Evolutionary conservation across 2,888 invertebrate species (phyloP).

Genomic region (Adela reaumurella): DNA sequence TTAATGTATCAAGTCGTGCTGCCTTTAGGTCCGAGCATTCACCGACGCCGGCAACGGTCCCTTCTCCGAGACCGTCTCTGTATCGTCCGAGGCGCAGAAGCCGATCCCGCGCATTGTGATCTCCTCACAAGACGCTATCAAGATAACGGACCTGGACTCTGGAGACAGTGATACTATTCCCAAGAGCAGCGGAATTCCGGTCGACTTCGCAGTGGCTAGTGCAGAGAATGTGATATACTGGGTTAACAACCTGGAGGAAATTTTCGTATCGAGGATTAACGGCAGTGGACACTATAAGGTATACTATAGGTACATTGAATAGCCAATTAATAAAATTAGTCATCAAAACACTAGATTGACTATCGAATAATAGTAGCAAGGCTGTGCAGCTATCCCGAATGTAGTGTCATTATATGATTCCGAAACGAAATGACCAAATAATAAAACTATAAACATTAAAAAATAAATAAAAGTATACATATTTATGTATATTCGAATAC

Average conservation of each 20-base stretch:
- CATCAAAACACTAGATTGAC: too few species aligned
- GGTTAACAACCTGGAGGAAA: conserved; percentile 74
- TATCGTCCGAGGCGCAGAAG: conserved; percentile 63
- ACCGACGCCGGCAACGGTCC: conserved; percentile 76
- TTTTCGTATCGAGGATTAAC: conserved; percentile 60
- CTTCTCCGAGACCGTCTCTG: conserved; percentile 60
- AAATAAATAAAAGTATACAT: too few species aligned
- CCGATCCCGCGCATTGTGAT: conserved; percentile 78
- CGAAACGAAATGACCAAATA: too few species aligned
- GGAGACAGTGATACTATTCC: conserved; percentile 58
- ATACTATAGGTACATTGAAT: too few species aligned
- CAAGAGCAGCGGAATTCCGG: conserved; percentile 63
- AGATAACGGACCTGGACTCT: conserved; percentile 72
- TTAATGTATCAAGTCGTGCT: too few species aligned
- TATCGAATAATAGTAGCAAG: too few species aligned
- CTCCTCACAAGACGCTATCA: conserved; percentile 68
- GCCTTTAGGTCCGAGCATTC: conserved; percentile 81
- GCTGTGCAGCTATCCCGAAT: too few species aligned
- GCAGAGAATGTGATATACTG: conserved; percentile 75
- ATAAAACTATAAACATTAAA: too few species aligned
- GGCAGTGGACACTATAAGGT: conserved; percentile 51
- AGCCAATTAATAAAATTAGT: too few species aligned
- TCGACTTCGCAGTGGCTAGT: conserved; percentile 65
- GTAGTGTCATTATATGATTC: too few species aligned
- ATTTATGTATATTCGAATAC: conserved; percentile 2